Evolutionary conservation across 1,140 invertebrate genomes (phyloP), one percentile per base, ranked within the genome.

Genomic region (Portunus trituberculatus): DNA sequence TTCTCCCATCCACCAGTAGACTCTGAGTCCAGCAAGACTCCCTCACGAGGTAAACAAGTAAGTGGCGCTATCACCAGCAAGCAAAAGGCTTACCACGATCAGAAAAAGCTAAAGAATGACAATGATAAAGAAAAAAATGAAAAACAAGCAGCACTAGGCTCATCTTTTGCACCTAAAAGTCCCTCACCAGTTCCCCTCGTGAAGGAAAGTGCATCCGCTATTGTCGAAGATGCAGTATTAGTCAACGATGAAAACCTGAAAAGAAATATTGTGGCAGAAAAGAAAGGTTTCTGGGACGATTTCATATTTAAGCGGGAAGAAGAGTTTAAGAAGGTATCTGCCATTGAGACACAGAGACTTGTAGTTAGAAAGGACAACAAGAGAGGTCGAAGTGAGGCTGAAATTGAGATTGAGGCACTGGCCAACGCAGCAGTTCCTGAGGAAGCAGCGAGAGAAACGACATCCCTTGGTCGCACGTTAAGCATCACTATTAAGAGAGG

Each of bases 221-320:
- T 10, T 29, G 29, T 2, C 7, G 52, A 83, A 39, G 6, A 84
- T 6, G 39, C 8, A 32, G 59, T 67, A 91, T 12, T 12, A 45
- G n/a, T 0, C 46, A n/a, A n/a, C 4, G 32, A 25, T 29, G 16
- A 95, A 32, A 86, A 32, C 82, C 48, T 29, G 16, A 45, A 29
- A 67, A 95, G 76, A 95, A 59, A 67, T 45, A 87, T 95, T 3
- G 94, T 95, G 20, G 82, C 94, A 67, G 76, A 95, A 87, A 95
- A 95, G 94, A 95, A 95, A 92, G 48, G 83, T 28, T 95, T 95
- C 83, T 95, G 94, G 94, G 94, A 95, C 86, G 90, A 86, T 31
- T 52, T 92, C 20, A 87, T 95, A 8, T 76, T 82, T 52, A 92
- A 87, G 48, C 84, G 45, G 39, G 52, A 91, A n/a, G 14, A 87